phyloP scores from a whole-genome alignment of 2,888 invertebrate species.

The Drosophila fulvimacula region DNA sequence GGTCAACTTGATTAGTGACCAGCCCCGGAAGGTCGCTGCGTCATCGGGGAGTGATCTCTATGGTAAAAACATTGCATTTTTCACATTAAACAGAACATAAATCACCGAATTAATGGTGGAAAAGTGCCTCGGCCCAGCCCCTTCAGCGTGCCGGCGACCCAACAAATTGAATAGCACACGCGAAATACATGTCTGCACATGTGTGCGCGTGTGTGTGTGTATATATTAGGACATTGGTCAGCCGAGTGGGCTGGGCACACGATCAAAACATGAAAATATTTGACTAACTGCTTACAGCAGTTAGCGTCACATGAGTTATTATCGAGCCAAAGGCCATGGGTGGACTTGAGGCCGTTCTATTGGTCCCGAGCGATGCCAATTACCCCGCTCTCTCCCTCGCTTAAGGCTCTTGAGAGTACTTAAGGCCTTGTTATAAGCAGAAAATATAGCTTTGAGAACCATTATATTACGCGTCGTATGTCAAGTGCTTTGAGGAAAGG shows the following conservation, averaged over 20 bases:
- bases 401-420: constrained; percentile 34
- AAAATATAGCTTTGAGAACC: constrained; percentile 42
- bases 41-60: constrained; percentile 81
- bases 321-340: constrained; percentile 28
- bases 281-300: constrained; percentile 73
- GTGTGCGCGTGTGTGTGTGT: background rate
- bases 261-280: constrained; percentile 84
- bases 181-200: background rate
- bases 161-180: constrained; percentile 63
- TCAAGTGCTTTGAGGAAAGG: background rate
- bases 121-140: constrained; percentile 40
- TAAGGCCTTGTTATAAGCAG: constrained; percentile 31
- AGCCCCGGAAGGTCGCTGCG: constrained; percentile 58
- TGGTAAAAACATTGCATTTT: constrained; percentile 83
- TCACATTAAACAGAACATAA: constrained; percentile 83
- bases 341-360: constrained; percentile 23
- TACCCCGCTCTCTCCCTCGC: background rate
- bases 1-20: constrained; percentile 82
- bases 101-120: constrained; percentile 80
- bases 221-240: constrained; percentile 40
- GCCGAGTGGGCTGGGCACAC: constrained; percentile 73
- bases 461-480: background rate
- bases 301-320: constrained; percentile 68
- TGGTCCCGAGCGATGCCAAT: constrained; percentile 41
- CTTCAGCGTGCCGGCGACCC: constrained; percentile 39